Evolutionary conservation across 2,797 vertebrate genomes (phyloP), one percentile per base, ranked within the genome.

Genomic region (Lophotriccus pileatus): DNA sequence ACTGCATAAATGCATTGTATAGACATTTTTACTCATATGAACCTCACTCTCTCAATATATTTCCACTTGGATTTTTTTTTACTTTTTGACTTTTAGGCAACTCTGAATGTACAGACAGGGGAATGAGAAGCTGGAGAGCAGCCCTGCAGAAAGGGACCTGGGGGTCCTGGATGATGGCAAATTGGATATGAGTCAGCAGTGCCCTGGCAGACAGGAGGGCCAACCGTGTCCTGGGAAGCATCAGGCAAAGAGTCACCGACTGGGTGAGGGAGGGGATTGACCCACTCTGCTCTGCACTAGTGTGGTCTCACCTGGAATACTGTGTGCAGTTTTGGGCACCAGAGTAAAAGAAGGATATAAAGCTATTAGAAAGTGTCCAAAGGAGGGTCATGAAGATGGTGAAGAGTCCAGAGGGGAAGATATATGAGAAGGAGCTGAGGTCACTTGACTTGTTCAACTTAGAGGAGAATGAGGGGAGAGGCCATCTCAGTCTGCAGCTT

Each of bases 241-340:
- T 34, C 28, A 30, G 13, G 6, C 10, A 5, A 11, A 55, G 7
- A 14, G 43, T 47, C 0, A 0, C 6, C 23, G 44, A 4, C 28
- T 0, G 1, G 28, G 6, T 2, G 4, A 50, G 19, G 27, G 13
- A 50, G 7, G 23, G 37, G 9, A 39, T 37, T 66, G 16, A 34
- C 16, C 37, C 0, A 0, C 13, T 37, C 24, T 59, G 16, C 20
- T 66, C 67, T 44, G 43, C 2, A 5, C 2, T 44, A 44, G 19
- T 6, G 7, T 0, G 0, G 36, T 23, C 19, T 50, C 44, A 37
- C 3, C 16, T 6, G 0, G 0, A 14, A 17, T 9, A 0, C 23
- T 28, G 37, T 24, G 20, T 49, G 4, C 5, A 34, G 5, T 25
- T 72, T 46, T 66, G n/a, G 11, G 14, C 6, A 24, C 4, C 24